A percentile compares a stretch with the other conserved stretches of the same genome.
These are phyloP conservation scores for Pseudochirops cupreus DNA, from an alignment of 2,797 vertebrate genomes.

Conservation along the genomic window DNA sequence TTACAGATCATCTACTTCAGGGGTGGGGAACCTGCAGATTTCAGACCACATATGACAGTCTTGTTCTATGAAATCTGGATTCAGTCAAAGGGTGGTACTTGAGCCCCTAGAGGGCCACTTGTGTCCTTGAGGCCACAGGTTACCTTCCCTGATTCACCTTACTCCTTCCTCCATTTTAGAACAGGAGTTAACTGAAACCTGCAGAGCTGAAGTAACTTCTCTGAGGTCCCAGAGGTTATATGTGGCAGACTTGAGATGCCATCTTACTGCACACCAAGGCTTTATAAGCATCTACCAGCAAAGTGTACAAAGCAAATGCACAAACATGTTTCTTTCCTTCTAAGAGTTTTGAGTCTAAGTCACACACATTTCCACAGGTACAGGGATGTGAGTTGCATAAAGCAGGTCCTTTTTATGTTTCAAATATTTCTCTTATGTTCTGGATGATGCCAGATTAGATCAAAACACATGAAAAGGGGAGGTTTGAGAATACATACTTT, in stretches of 20 bases:
- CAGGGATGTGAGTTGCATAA: accelerated
- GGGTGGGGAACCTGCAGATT: too few species aligned
- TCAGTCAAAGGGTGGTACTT: too few species aligned
- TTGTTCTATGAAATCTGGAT: too few species aligned
- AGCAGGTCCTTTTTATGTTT: background rate
- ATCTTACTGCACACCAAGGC: background rate
- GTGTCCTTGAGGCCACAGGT: too few species aligned
- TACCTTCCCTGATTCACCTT: too few species aligned
- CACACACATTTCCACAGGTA: background rate
- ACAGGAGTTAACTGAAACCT: background rate
- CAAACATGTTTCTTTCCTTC: background rate
- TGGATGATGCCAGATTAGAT: background rate
- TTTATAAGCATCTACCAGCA: background rate
- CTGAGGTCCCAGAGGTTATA: background rate
- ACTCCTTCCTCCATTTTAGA: background rate
- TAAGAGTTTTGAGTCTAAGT: background rate
- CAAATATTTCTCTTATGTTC: accelerated
- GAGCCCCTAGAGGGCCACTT: too few species aligned
- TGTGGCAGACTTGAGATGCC: background rate
- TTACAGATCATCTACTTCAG: background rate
- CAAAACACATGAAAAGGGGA: background rate
- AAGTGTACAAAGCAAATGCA: background rate
- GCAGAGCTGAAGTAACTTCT: background rate
- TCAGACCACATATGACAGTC: too few species aligned
- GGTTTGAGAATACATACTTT: accelerated